Percentiles rank a stretch among this genome's conserved stretches.
Evolutionary conservation across 1,140 invertebrate species (phyloP).

Genomic region (Drusus annulatus): DNA sequence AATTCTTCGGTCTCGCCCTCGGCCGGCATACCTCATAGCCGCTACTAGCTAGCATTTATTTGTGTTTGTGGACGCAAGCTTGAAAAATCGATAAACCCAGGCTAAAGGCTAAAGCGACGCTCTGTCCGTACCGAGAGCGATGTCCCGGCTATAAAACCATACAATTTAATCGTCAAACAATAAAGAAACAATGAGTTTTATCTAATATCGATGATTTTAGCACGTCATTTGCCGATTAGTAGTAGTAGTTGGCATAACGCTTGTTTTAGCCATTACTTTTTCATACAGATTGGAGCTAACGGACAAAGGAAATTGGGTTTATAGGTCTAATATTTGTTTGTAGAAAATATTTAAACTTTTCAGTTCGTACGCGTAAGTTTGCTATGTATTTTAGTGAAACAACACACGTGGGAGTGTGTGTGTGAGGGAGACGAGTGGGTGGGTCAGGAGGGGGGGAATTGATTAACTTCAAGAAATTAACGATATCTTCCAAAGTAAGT

Average conservation of each 20-base stretch:
- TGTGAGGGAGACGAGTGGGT: not conserved
- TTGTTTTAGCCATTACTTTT: no score
- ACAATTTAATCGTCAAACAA: no score
- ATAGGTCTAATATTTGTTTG: not conserved
- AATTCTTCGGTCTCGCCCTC: constrained; percentile 3
- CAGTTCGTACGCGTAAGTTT: not conserved
- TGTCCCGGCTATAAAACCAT: constrained; percentile 2
- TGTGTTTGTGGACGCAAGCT: constrained; percentile 32
- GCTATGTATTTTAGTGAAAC: not conserved
- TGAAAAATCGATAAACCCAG: constrained; percentile 37
- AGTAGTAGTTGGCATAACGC: no score
- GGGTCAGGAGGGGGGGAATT: not conserved
- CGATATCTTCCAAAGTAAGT: constrained; percentile 1
- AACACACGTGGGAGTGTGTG: not conserved
- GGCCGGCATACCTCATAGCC: not conserved
- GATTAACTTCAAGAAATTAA: constrained; percentile 22
- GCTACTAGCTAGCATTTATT: constrained; percentile 29
- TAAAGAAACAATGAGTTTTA: no score
- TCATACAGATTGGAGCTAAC: no score
- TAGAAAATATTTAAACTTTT: not conserved
- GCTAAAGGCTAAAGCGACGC: constrained; percentile 4
- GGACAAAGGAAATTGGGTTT: constrained; percentile 13
- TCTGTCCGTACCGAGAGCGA: not conserved
- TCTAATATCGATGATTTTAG: no score
- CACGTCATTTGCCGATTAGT: no score